Evolutionary conservation across 1,140 invertebrate genomes (phyloP).

Genomic region (Branchinecta lynchi): DNA sequence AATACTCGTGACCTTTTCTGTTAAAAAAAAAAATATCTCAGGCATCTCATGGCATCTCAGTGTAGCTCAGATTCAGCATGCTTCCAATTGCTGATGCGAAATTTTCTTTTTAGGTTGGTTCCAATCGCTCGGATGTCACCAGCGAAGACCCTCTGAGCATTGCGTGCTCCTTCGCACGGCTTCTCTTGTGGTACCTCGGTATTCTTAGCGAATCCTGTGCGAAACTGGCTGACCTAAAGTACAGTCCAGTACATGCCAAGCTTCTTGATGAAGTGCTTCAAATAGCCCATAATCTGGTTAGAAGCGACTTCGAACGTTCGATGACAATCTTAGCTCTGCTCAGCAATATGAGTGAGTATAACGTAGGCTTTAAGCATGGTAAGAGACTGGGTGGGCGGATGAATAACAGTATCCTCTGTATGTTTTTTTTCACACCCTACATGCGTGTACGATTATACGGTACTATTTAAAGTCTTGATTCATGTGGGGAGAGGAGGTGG

Average conservation of each 20-base stretch:
- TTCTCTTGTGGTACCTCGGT: neutral
- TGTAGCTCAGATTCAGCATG: no score
- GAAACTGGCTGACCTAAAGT: neutral
- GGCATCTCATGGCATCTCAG: no score
- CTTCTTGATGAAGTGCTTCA: neutral
- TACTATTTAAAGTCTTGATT: no score
- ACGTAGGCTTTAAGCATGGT: neutral
- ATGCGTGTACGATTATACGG: no score
- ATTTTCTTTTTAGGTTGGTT: neutral
- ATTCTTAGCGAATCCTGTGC: slow-evolving; percentile 6
- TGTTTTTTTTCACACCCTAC: no score
- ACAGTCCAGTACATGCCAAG: neutral
- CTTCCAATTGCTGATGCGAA: no score
- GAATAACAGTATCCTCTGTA: no score
- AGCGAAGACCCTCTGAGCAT: neutral
- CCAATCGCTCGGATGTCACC: neutral
- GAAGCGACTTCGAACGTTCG: neutral
- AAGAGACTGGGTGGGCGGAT: no score
- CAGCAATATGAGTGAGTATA: neutral
- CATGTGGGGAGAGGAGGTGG: no score
- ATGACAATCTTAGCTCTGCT: neutral
- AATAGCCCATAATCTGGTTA: neutral
- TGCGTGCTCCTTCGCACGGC: neutral
- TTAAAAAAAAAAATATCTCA: no score
- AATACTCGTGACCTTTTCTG: no score